Evolutionary conservation across 2,797 vertebrate genomes (phyloP), one percentile per base, ranked within the genome.

Genomic region (Urosaurus nigricauda): DNA sequence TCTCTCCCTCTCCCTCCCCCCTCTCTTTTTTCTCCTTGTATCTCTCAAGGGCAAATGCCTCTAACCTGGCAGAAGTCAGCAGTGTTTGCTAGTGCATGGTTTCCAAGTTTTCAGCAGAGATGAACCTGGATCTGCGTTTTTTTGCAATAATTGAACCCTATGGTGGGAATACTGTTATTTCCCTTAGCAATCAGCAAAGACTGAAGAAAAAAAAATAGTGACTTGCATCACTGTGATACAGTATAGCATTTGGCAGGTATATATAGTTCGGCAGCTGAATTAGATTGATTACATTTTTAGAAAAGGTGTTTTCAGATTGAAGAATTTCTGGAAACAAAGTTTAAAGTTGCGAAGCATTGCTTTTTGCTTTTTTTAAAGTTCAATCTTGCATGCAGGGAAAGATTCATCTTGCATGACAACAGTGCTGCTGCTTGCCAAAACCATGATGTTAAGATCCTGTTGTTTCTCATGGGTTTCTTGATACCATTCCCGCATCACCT

Each of bases 401-500:
- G 99, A 99, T 94, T 99, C 99, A 56, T 99, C 99, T 97, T 99
- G 99, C 99, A 99, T 99, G 93, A 99, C 99, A 63, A 99, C 99
- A 1, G 99, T 99, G 97, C 98, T 99, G 97, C 99, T 99, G 97
- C 98, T 99, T 86, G 99, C 99, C 94, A 99, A 96, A 93, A 99
- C 99, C 99, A 99, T 99, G 95, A 99, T 98, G 97, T 99, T 99
- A 88, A 99, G 98, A 93, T 99, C 98, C 93, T 99, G 99, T 93
- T 99, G 99, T 94, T 98, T 99, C 96, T 99, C 98, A 0, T 99
- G 99, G 86, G 98, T 99, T 94, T 99, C 98, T 94, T 99, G 98
- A 94, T 99, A 99, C 99, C 99, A 99, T 94, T 99, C 99, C 88
- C 98, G 97, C 98, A 99, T 99, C 93, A 99, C 98, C 94, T 99